Base-by-base conservation (phyloP, 2,888 invertebrate species). In the Tetramorium bicarinatum region DNA sequence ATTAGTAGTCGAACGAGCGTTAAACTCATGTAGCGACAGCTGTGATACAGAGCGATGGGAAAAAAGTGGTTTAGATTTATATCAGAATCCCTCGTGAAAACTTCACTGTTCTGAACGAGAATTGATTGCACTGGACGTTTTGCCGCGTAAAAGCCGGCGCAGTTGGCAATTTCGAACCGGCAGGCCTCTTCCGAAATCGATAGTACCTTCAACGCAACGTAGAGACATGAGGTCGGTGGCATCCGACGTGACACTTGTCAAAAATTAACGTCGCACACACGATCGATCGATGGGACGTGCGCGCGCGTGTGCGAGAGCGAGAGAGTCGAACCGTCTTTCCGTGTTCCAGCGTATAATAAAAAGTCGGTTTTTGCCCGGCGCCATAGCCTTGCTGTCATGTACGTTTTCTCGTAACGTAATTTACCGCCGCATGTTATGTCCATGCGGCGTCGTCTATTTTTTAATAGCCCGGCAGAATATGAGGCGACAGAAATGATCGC, bases 201-300 rank as follows among this genome's bases (percentile, higher is more conserved):
- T 79, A 56, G 44, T 56, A 21, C 71, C 77, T 76, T 56, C 77
- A 3, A 77, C n/a, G 41, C 47, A 47, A 47, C 52, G 67, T 79
- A 52, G 67, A 62, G 61, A 82, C 49, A 25, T 34, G 76, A 52
- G 25, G 54, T 52, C 66, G 59, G 71, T 62, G 71, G 66, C 79
- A 75, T 21, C 29, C 29, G 15, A 44, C 66, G 86, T 54, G 69
- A 49, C 59, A 75, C 79, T 86, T 82, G 86, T 88, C 84, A 86
- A 88, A 88, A 85, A 83, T 76, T 85, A 75, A 84, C 71, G 54
- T 64, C 67, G 71, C 41, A 25, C 29, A 34, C 18, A n/a, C 67
- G 71, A 71, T 82, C 67, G 85, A 87, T 89, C 59, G 85, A 41
- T 34, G 21, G 44, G 18, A 61, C 25, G 54, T 67, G 52, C 9